Evolutionary conservation across 2,888 invertebrate species (phyloP).

Genomic region (Ennomos fuscantarius): DNA sequence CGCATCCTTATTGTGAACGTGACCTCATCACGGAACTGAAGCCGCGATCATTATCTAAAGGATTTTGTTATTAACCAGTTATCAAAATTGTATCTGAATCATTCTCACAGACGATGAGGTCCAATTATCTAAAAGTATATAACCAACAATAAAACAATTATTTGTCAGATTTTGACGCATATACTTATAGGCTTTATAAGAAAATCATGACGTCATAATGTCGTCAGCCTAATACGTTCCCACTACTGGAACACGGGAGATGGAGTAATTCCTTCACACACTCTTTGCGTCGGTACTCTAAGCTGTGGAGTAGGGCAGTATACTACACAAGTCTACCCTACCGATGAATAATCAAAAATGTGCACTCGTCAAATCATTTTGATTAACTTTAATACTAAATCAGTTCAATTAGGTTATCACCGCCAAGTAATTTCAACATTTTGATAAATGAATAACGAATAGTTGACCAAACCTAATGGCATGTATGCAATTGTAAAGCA

Average conservation of each 20-base stretch:
- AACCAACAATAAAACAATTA: no score
- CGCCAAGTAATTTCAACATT: neutral
- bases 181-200: no score
- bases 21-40: slow-evolving; percentile 68
- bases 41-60: slow-evolving; percentile 61
- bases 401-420: slow-evolving; percentile 6
- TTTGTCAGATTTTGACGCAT: no score
- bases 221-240: no score
- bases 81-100: slow-evolving; percentile 48
- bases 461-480: slow-evolving; percentile 24
- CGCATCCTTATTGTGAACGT: slow-evolving; percentile 62
- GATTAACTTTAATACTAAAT: slow-evolving; percentile 10
- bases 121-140: neutral
- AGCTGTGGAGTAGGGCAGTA: no score
- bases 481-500: slow-evolving; percentile 34
- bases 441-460: slow-evolving; percentile 6
- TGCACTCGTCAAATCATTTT: no score
- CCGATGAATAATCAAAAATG: neutral
- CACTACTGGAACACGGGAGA: no score
- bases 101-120: slow-evolving; percentile 6
- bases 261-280: no score
- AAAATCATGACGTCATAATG: no score
- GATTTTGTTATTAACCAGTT: slow-evolving; percentile 52
- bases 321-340: no score
- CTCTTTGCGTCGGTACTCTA: no score